Conservation (phyloP, 2,888 invertebrate species). For the Tubulanus polymorphus region DNA sequence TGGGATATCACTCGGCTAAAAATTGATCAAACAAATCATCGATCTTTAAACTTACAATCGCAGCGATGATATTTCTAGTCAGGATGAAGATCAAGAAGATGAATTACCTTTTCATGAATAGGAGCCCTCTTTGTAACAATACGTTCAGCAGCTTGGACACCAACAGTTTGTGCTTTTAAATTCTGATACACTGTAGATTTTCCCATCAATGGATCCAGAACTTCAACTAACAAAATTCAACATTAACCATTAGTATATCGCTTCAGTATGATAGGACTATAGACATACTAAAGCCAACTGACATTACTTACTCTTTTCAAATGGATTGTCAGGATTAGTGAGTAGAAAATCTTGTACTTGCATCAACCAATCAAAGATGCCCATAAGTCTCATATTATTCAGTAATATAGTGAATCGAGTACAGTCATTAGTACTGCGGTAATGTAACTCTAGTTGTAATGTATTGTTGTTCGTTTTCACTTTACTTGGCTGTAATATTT, state of each 20-base stretch:
- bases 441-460: slow-evolving; percentile 58
- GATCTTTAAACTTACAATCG: too few species aligned
- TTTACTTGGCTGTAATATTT: slow-evolving; percentile 68
- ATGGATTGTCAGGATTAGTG: slow-evolving; percentile 51
- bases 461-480: slow-evolving; percentile 19
- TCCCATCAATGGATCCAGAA: too few species aligned
- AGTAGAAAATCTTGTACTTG: slow-evolving; percentile 73
- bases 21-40: too few species aligned
- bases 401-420: slow-evolving; percentile 81
- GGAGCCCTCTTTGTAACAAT: slow-evolving; percentile 54
- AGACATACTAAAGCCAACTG: too few species aligned
- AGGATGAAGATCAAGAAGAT: neutral
- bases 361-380: slow-evolving; percentile 91
- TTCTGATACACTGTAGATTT: neutral
- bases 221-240: too few species aligned
- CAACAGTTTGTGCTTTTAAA: neutral
- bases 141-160: too few species aligned
- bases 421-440: slow-evolving; percentile 60
- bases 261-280: too few species aligned
- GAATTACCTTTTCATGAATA: slow-evolving; percentile 44
- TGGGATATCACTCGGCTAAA: slow-evolving; percentile 50
- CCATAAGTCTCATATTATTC: slow-evolving; percentile 92
- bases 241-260: neutral
- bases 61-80: too few species aligned
- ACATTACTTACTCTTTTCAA: slow-evolving; percentile 11